phyloP scores from a whole-genome alignment of 2,888 invertebrate genomes.

The Dicycla oo region DNA sequence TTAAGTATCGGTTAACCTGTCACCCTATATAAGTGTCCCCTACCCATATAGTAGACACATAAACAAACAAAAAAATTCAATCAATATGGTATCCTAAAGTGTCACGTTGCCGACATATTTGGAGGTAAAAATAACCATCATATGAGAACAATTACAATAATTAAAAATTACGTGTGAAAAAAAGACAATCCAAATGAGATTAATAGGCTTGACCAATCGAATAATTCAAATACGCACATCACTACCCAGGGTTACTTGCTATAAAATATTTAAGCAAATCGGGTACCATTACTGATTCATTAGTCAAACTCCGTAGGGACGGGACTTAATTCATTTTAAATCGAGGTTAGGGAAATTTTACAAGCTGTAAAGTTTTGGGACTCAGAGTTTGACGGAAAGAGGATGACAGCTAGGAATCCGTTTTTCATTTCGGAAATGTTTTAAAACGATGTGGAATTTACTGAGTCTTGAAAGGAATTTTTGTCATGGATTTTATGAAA shows the following conservation, averaged over 20 bases:
- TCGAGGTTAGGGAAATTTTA: conserved; percentile 62
- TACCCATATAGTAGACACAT: too few species aligned
- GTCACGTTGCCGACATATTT: too few species aligned
- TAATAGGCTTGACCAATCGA: neutral
- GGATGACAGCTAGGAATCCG: conserved; percentile 36
- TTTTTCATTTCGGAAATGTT: conserved; percentile 43
- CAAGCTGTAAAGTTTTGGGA: conserved; percentile 60
- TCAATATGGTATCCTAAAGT: too few species aligned
- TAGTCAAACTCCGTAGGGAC: conserved; percentile 60
- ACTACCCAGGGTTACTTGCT: conserved; percentile 18
- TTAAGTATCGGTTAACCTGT: too few species aligned
- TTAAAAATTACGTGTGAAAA: neutral
- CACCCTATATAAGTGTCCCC: too few species aligned
- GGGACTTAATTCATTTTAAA: conserved; percentile 68
- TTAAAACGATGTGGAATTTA: conserved; percentile 9
- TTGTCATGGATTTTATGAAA: neutral
- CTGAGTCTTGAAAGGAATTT: neutral
- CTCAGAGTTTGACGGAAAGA: conserved; percentile 33
- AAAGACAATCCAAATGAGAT: neutral
- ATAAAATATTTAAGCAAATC: conserved; percentile 70
- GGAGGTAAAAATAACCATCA: too few species aligned
- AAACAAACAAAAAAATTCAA: too few species aligned
- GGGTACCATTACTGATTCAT: conserved; percentile 67
- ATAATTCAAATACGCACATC: conserved; percentile 15
- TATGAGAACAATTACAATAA: too few species aligned